Base-by-base conservation (phyloP, 2,797 vertebrate genomes). In the Telmatherina bonti region DNA sequence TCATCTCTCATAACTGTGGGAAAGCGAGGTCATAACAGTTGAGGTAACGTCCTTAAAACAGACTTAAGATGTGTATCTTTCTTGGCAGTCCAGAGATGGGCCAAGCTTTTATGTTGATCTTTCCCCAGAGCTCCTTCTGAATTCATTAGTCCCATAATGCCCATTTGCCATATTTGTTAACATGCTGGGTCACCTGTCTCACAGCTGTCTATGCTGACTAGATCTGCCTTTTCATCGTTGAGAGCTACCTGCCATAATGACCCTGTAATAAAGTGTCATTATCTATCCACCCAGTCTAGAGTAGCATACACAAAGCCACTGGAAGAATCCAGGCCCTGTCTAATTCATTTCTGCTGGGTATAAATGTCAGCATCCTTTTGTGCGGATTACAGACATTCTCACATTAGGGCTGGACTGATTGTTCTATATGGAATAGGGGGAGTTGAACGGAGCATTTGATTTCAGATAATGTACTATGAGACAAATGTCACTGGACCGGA, bases 281-380 rank as follows among this genome's bases (percentile, higher is more conserved):
- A 93, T 93, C 92, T 83, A 72, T 88, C 87, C 84, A 79, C 85
- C 87, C 92, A 88, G 89, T 89, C 88, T 91, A 89, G 88, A 92
- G 86, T 91, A 79, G 80, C 76, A 66, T 59, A 86, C 82, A 93
- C 92, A 93, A 92, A 93, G 89, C 81, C 90, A 79, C 76, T 79
- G 74, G 87, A 88, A 88, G 90, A 93, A 93, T 92, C 83, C 88
- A 85, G 87, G 76, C 81, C 90, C 80, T 73, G 69, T 89, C 92
- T 88, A 85, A 89, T 86, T 91, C 92, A 90, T 89, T 90, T 94
- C 91, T 90, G 85, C 76, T 75, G 85, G 90, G 92, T 94, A 91
- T 95, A 92, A 94, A 95, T 95, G 93, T 95, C 94, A 93, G 86
- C 64, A 58, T 91, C 72, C 93, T 90, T 94, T 95, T 95, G 93